phyloP scores from a whole-genome alignment of 2,113 vertebrate species.

The Odontophorus gujanensis region DNA sequence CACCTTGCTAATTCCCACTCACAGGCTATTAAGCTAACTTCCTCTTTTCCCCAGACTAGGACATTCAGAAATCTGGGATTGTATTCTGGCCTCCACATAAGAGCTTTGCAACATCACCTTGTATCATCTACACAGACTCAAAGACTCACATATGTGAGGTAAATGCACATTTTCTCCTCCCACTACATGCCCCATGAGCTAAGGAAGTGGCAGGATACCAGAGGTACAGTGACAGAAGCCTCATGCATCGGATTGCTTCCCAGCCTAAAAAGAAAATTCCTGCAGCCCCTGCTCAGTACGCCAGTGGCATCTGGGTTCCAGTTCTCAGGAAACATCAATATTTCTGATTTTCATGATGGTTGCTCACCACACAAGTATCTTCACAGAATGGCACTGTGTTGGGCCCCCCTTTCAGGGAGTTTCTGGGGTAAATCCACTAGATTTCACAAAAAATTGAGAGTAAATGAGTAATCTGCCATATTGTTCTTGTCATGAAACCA shows the following conservation, averaged over 20 bases:
- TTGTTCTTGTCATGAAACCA: neutral
- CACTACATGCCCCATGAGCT: accelerated
- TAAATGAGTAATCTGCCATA: neutral
- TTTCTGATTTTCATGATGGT: neutral
- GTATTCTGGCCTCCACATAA: neutral
- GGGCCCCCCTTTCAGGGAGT: neutral
- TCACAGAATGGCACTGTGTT: neutral
- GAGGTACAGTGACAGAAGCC: neutral
- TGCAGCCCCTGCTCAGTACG: neutral
- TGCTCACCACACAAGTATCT: neutral
- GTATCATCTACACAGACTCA: neutral
- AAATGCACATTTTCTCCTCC: accelerated
- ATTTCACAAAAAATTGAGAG: accelerated
- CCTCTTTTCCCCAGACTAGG: neutral
- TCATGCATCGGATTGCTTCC: neutral
- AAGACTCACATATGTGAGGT: neutral
- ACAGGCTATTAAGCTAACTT: neutral
- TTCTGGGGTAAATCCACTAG: neutral
- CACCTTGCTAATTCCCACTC: neutral
- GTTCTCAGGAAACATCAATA: neutral
- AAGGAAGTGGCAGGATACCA: neutral
- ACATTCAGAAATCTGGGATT: neutral
- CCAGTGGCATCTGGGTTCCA: neutral
- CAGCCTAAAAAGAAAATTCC: neutral
- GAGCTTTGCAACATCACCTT: neutral